Conservation (phyloP, 2,888 invertebrate genomes). For the Acrocyrtus sp. region DNA sequence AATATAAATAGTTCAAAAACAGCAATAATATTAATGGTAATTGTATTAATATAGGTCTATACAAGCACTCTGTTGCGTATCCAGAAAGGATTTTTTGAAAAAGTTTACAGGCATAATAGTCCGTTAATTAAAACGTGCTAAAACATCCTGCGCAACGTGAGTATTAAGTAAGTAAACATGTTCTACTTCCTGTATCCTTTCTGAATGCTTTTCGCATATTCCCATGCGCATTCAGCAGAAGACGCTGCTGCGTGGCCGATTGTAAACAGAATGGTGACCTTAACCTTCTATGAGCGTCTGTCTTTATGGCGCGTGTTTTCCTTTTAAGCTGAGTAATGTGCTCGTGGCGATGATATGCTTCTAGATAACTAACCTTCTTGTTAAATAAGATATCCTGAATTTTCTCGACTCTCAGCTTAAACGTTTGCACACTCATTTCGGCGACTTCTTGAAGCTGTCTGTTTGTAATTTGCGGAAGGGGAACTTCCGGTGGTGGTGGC, state of each 20-base stretch:
- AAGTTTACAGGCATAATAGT: not conserved
- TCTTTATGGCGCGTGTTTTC: not conserved
- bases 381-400: slow-evolving; percentile 60
- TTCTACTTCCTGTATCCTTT: not conserved
- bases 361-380: slow-evolving; percentile 51
- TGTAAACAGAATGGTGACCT: not conserved
- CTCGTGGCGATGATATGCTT: not conserved
- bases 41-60: not conserved
- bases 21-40: not conserved
- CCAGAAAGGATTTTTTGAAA: no score
- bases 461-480: slow-evolving; percentile 65
- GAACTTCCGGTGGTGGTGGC: slow-evolving; percentile 66
- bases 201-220: not conserved
- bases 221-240: not conserved
- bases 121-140: slow-evolving; percentile 1
- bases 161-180: not conserved
- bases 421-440: slow-evolving; percentile 64
- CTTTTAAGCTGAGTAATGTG: not conserved
- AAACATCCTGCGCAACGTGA: not conserved
- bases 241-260: not conserved
- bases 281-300: not conserved
- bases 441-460: slow-evolving; percentile 65
- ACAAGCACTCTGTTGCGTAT: no score
- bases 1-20: not conserved
- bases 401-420: slow-evolving; percentile 62